Evolutionary conservation across 2,113 vertebrate species (phyloP).

Genomic region (Odontophorus gujanensis): DNA sequence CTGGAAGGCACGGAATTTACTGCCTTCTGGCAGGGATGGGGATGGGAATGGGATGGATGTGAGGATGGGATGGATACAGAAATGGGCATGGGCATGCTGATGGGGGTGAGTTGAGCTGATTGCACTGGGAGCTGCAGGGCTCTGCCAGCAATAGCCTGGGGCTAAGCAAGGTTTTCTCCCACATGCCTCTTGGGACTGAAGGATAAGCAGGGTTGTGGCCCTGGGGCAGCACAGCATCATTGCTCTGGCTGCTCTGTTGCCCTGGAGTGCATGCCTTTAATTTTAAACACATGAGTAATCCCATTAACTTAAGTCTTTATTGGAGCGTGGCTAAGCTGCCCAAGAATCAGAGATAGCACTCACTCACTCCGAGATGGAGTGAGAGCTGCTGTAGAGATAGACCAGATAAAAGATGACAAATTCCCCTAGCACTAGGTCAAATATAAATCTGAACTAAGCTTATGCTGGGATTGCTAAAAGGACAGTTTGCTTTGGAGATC

Average conservation of each 20-base stretch:
- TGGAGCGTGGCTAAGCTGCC: constrained; percentile 25
- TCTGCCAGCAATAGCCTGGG: neutral
- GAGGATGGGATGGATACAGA: too few species aligned
- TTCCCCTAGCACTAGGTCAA: neutral
- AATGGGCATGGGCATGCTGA: neutral
- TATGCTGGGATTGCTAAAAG: neutral
- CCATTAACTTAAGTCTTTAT: constrained; percentile 27
- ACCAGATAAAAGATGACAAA: neutral
- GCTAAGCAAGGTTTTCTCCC: neutral
- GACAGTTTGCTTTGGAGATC: neutral
- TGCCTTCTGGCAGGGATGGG: fast-evolving
- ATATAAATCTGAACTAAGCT: neutral
- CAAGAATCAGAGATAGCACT: neutral
- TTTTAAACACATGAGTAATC: constrained; percentile 29
- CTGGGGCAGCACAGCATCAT: fast-evolving
- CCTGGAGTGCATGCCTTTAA: neutral
- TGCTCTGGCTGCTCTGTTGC: neutral
- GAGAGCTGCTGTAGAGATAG: constrained; percentile 12
- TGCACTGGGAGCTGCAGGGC: neutral
- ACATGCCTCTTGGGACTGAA: neutral
- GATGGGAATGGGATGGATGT: too few species aligned
- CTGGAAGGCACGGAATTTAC: neutral
- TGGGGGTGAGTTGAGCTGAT: neutral
- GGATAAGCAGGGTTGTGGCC: neutral
- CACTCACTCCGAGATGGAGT: fast-evolving